Percentiles rank a stretch among this genome's conserved stretches.
phyloP scores from a whole-genome alignment of 1,140 invertebrate genomes.

The Drosophila miranda region DNA sequence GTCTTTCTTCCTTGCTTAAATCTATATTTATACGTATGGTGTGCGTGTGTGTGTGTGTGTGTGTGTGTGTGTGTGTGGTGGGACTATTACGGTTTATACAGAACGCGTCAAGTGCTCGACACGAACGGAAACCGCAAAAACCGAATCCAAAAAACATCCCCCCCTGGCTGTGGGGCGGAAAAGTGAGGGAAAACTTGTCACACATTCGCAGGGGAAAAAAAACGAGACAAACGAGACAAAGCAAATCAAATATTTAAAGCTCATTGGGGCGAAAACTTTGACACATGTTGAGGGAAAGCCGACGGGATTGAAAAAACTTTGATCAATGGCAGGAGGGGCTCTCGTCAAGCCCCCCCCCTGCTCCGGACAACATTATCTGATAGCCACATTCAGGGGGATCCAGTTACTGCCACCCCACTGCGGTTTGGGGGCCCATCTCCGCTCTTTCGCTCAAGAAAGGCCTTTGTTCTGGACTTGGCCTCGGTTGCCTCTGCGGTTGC shows the following conservation, averaged over 20 bases:
- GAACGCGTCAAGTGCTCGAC: conserved; percentile 18
- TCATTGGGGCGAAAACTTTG: conserved; percentile 76
- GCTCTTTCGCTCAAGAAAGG: conserved; percentile 22
- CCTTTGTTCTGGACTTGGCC: conserved; percentile 61
- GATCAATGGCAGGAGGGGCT: conserved; percentile 37
- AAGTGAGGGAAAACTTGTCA: conserved; percentile 46
- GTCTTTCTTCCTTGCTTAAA: neutral
- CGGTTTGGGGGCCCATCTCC: conserved; percentile 10
- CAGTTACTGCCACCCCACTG: conserved; percentile 30
- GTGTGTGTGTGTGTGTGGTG: conserved; percentile 21
- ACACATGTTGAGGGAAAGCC: conserved; percentile 61
- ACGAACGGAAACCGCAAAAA: conserved; percentile 55
- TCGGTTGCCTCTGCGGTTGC: conserved; percentile 44
- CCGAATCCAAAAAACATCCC: conserved; percentile 33
- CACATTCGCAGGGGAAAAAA: conserved; percentile 10
- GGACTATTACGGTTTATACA: conserved; percentile 43
- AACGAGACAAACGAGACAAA: conserved; percentile 28
- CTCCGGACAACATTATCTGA: conserved; percentile 30
- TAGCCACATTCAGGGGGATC: conserved; percentile 32
- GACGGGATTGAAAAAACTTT: conserved; percentile 13
- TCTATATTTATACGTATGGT: conserved; percentile 29
- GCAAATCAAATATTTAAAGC: conserved; percentile 80
- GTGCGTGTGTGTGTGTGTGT: conserved; percentile 5
- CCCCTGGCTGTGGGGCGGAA: conserved; percentile 5
- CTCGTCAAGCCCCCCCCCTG: no score